phyloP scores from a whole-genome alignment of 1,140 invertebrate species.

The Eupristina koningsbergeri region DNA sequence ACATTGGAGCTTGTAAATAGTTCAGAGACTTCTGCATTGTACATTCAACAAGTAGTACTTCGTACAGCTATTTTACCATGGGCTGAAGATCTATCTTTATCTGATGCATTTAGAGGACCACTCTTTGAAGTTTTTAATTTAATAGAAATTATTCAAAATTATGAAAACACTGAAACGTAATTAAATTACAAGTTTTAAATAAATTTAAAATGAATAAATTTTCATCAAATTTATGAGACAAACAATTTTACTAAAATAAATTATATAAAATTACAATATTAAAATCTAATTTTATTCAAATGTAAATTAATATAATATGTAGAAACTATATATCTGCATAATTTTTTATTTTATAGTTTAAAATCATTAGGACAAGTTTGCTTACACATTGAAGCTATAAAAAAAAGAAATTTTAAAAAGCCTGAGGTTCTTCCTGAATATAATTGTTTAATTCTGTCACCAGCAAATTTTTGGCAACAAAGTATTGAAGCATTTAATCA shows the following conservation, averaged over 20 bases:
- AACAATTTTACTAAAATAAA: too few species aligned
- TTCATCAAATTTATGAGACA: too few species aligned
- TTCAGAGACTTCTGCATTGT: constrained; percentile 79
- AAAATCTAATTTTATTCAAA: constrained; percentile 10
- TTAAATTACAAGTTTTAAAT: constrained; percentile 49
- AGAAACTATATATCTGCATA: neutral
- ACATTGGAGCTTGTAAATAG: constrained; percentile 64
- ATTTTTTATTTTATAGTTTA: constrained; percentile 68
- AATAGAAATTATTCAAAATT: constrained; percentile 88
- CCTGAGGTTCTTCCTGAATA: constrained; percentile 86
- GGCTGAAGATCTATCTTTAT: constrained; percentile 83
- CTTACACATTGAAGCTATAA: constrained; percentile 88
- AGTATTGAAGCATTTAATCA: constrained; percentile 83
- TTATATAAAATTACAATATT: neutral
- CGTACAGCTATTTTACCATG: constrained; percentile 87
- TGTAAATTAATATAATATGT: neutral
- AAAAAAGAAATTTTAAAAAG: constrained; percentile 76
- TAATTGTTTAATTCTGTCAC: constrained; percentile 92
- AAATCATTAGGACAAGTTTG: constrained; percentile 86
- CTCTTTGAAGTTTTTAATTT: constrained; percentile 90
- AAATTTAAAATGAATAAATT: too few species aligned
- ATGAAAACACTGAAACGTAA: constrained; percentile 84
- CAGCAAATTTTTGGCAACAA: constrained; percentile 93
- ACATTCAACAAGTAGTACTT: constrained; percentile 87
- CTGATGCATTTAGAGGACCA: constrained; percentile 91